Evolutionary conservation across 2,888 invertebrate species (phyloP).

Genomic region (Polymixis lichenea): DNA sequence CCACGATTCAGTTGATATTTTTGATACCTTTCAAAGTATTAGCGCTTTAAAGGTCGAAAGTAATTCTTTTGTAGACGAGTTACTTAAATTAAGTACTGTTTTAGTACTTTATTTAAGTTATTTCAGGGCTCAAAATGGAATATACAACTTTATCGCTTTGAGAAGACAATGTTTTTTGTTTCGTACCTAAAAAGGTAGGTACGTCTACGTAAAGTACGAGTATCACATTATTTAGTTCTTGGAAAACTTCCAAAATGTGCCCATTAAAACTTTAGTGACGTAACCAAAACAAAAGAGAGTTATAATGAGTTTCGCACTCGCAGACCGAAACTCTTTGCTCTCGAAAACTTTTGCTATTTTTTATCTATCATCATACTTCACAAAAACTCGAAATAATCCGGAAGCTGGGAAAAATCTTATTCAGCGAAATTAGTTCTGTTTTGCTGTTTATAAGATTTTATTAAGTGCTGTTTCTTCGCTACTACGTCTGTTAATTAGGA

Average conservation of each 20-base stretch:
- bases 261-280: conserved; percentile 71
- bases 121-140: conserved; percentile 19
- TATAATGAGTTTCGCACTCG: conserved; percentile 70
- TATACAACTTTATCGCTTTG: conserved; percentile 39
- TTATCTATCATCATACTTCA: conserved; percentile 47
- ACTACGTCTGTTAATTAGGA: conserved; percentile 39
- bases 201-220: conserved; percentile 38
- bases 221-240: conserved; percentile 59
- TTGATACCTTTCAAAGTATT: conserved; percentile 13
- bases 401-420: conserved; percentile 34
- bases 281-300: conserved; percentile 70
- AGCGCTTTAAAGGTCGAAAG: not conserved
- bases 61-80: conserved; percentile 21
- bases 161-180: conserved; percentile 32
- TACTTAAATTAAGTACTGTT: conserved; percentile 21
- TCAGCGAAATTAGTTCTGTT: conserved; percentile 35
- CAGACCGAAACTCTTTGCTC: conserved; percentile 62
- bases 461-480: conserved; percentile 34
- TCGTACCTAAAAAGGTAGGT: conserved; percentile 25
- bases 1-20: not conserved
- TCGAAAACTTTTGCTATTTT: conserved; percentile 61
- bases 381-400: conserved; percentile 33
- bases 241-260: conserved; percentile 61
- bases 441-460: conserved; percentile 35
- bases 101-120: conserved; percentile 19